phyloP scores from a whole-genome alignment of 2,797 vertebrate species.

The Spinus pinus region DNA sequence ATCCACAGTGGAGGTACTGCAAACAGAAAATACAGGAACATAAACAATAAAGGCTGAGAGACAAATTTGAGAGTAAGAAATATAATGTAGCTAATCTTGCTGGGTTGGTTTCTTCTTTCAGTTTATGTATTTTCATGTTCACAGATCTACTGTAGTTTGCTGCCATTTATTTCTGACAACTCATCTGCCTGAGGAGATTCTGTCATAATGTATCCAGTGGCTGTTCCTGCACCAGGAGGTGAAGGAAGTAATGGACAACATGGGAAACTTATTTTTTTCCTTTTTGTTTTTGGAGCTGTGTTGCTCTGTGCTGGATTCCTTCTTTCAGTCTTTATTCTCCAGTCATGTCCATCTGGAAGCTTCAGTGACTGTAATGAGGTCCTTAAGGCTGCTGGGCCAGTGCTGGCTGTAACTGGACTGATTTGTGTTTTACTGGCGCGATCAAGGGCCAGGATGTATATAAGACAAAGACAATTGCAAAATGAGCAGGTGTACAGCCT shows the following conservation, averaged over 20 bases:
- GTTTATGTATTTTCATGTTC: conserved; percentile 30
- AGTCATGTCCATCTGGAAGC: conserved; percentile 66
- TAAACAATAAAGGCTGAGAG: not conserved
- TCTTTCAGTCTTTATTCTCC: conserved; percentile 78
- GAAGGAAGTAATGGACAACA: conserved; percentile 36
- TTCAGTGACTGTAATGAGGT: conserved; percentile 64
- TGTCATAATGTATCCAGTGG: conserved; percentile 68
- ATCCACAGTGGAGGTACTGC: not conserved
- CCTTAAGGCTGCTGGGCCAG: conserved; percentile 74
- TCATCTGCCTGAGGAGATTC: not conserved
- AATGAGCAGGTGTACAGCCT: conserved; percentile 60
- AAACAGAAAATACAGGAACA: not conserved
- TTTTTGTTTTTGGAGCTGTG: conserved; percentile 73
- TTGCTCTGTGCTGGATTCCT: conserved; percentile 75
- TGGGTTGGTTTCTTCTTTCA: not conserved
- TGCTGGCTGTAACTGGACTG: conserved; percentile 68
- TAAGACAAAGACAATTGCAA: conserved; percentile 48
- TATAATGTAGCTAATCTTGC: not conserved
- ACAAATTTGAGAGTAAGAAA: not conserved
- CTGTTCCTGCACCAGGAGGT: conserved; percentile 11
- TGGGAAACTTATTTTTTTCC: conserved; percentile 73
- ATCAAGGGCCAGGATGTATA: conserved; percentile 71
- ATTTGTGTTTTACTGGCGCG: conserved; percentile 73
- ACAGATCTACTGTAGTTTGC: conserved; percentile 45
- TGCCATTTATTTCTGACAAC: not conserved